These are phyloP conservation scores for Gobius niger DNA, from an alignment of 2,113 vertebrate genomes.

Conservation along the genomic window DNA sequence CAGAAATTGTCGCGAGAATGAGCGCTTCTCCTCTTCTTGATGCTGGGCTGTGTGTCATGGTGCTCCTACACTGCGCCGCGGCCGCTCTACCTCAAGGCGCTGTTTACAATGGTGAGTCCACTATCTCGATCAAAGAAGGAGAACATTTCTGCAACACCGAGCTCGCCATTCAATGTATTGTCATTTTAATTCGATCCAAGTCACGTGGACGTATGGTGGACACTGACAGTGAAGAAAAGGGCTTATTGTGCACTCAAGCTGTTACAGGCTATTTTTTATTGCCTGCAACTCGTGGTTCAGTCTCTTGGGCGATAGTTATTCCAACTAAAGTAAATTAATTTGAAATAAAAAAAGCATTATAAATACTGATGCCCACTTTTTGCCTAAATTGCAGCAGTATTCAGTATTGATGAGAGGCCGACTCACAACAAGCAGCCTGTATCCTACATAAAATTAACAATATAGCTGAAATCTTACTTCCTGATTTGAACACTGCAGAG, in stretches of 20 bases:
- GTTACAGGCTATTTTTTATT: background rate
- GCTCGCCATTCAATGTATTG: background rate
- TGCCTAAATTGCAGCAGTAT: no score
- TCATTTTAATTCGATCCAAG: background rate
- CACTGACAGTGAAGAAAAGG: background rate
- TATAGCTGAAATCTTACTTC: no score
- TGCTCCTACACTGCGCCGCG: constrained; percentile 24
- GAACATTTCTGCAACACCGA: background rate
- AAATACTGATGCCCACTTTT: no score
- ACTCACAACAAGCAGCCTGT: no score
- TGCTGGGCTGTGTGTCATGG: constrained; percentile 36
- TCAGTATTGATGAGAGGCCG: no score
- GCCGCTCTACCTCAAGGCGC: constrained; percentile 33
- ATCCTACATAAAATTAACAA: no score
- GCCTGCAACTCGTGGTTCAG: background rate
- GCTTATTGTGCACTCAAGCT: background rate
- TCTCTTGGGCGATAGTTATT: background rate
- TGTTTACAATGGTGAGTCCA: constrained; percentile 58
- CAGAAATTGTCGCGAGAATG: constrained; percentile 7
- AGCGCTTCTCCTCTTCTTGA: constrained; percentile 6
- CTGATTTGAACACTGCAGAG: no score
- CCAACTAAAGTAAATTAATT: no score
- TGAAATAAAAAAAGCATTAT: no score
- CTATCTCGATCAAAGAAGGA: background rate
- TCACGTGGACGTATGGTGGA: background rate